phyloP scores from a whole-genome alignment of 2,888 invertebrate species.

The Blastobasis lacticolella region DNA sequence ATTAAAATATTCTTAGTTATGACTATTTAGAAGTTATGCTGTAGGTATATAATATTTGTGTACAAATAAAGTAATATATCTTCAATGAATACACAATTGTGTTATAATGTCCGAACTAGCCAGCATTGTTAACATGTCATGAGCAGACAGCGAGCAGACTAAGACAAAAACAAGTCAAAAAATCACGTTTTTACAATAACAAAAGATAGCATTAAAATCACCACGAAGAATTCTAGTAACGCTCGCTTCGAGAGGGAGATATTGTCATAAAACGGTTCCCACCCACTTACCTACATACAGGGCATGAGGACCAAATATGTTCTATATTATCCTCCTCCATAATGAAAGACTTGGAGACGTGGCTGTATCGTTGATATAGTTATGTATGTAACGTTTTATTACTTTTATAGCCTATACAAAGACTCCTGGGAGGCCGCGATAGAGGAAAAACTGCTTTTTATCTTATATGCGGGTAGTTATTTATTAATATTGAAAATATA shows the following conservation, averaged over 20 bases:
- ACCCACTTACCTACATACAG: neutral
- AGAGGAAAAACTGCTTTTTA: neutral
- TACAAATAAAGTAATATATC: too few species aligned
- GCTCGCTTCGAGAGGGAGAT: slow-evolving; percentile 17
- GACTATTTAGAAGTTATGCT: too few species aligned
- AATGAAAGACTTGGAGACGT: neutral
- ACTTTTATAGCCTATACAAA: neutral
- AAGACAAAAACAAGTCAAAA: too few species aligned
- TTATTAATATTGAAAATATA: neutral
- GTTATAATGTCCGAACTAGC: too few species aligned
- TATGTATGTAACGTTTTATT: neutral
- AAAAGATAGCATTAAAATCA: neutral
- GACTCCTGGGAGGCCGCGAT: neutral
- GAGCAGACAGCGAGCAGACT: too few species aligned
- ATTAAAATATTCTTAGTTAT: neutral
- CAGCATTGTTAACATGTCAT: too few species aligned
- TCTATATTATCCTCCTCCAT: neutral
- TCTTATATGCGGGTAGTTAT: neutral
- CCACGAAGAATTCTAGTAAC: slow-evolving; percentile 17
- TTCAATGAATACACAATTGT: too few species aligned
- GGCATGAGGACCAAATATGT: neutral
- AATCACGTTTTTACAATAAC: too few species aligned
- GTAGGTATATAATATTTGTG: too few species aligned
- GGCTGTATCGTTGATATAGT: neutral
- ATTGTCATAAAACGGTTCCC: slow-evolving; percentile 14